Evolutionary conservation across 2,888 invertebrate species (phyloP), one percentile per base, ranked within the genome.

Genomic region (Andrena dorsata): DNA sequence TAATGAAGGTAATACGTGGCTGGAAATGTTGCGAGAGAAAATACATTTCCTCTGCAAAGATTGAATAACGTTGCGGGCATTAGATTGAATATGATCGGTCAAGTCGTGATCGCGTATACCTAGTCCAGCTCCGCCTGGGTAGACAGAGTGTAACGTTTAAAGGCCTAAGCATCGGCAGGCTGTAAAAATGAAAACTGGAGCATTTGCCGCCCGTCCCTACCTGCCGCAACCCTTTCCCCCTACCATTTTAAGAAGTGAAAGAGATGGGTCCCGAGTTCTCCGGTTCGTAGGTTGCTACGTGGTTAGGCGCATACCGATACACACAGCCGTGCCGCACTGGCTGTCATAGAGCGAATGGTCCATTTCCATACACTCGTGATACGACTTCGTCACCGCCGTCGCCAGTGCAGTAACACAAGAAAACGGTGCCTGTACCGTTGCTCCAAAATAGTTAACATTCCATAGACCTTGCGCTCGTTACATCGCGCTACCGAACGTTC

Each of bases 111-210:
- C 35, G 26, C 63, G 65, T 79, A 79, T 26, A n/a, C n/a, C n/a
- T n/a, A 56, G 63, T 75, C 41, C n/a, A 63, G 69, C 76, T 68
- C 75, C 56, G 75, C 75, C 77, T 71, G 30, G 61, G 60, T 30
- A 63, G 49, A 66, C 53, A 81, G 80, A 79, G 65, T 64, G 76
- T 82, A 86, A 79, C 73, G 77, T 82, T 69, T 68, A 76, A 76
- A 83, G 80, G 80, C 76, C 81, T 86, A 78, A 74, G 80, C 79
- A 75, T 86, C 77, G 80, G 75, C 51, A 76, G 81, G 76, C 76
- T 75, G 76, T 83, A 91, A 89, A 89, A 90, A 89, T 88, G 87
- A 86, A 89, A 90, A 90, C 90, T 90, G 86, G 91, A 90, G 89
- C 90, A 88, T 88, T 91, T 86, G 87, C 78, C 76, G 88, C 6